A percentile compares a stretch with the other conserved stretches of the same genome.
Evolutionary conservation across 2,797 vertebrate genomes (phyloP).

Genomic region (Hyperoplus immaculatus): DNA sequence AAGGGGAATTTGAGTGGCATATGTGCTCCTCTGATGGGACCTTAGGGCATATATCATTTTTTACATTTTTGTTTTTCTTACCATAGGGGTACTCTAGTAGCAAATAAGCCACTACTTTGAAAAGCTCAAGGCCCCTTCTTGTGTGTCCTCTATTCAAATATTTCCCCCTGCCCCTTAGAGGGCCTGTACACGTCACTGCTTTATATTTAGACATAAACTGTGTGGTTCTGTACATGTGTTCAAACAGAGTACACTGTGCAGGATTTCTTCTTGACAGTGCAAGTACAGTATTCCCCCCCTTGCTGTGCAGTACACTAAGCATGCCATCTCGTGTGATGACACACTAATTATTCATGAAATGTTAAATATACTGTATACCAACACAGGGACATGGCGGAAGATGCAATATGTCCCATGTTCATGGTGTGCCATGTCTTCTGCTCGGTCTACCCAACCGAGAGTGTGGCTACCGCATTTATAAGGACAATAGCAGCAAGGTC

Average conservation of each 20-base stretch:
- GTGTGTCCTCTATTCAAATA: no score
- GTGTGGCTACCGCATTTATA: slow-evolving; percentile 43
- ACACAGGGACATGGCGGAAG: slow-evolving; percentile 22
- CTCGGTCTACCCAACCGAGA: neutral
- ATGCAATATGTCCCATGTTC: slow-evolving; percentile 8
- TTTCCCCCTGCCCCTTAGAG: no score
- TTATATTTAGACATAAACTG: neutral
- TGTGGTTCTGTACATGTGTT: neutral
- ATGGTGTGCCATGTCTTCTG: slow-evolving; percentile 9
- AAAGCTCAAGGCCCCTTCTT: no score
- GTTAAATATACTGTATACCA: slow-evolving; percentile 27
- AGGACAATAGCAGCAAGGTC: slow-evolving; percentile 68
- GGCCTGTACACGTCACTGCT: no score
- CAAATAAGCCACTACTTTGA: no score
- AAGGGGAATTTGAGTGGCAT: no score
- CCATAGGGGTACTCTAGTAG: no score
- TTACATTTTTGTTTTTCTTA: no score
- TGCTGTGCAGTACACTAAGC: slow-evolving; percentile 36
- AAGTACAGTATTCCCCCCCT: neutral
- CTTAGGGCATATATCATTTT: no score
- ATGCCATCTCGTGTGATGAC: slow-evolving; percentile 24
- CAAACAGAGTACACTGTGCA: no score
- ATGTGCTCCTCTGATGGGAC: no score
- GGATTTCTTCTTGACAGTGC: neutral
- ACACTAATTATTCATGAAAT: slow-evolving; percentile 60